These are phyloP conservation scores for Muscicapa striata DNA, from an alignment of 2,797 vertebrate genomes.

Conservation along the genomic window DNA sequence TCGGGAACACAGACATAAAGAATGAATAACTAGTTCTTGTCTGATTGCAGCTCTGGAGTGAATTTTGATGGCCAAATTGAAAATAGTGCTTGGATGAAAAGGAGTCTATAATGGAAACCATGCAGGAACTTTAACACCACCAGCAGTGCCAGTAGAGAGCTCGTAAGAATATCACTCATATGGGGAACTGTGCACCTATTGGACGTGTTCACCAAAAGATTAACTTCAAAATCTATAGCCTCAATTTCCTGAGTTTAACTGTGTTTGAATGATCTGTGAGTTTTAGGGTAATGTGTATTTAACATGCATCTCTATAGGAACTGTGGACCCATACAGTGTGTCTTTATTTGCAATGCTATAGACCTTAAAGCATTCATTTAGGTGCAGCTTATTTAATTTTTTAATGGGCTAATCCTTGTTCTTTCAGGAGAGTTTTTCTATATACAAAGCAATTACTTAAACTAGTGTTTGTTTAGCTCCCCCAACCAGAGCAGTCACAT, in stretches of 20 bases:
- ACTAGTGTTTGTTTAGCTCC: conserved; percentile 18
- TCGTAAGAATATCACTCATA: background rate
- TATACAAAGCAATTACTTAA: conserved; percentile 49
- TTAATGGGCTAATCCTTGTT: conserved; percentile 10
- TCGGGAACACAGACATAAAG: background rate
- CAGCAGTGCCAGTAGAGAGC: background rate
- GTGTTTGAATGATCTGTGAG: conserved; percentile 4
- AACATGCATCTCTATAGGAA: background rate
- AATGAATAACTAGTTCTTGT: background rate
- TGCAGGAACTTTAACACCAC: background rate
- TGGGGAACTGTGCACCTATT: background rate
- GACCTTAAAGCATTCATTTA: background rate
- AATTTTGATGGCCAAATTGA: background rate
- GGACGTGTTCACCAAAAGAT: background rate
- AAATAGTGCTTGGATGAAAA: conserved; percentile 29
- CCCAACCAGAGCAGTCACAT: background rate
- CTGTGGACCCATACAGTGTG: background rate
- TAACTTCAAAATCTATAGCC: background rate
- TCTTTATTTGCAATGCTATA: conserved; percentile 1
- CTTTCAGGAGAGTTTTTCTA: conserved; percentile 31
- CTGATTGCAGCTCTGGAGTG: background rate
- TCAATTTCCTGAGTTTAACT: background rate
- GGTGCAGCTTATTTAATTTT: conserved; percentile 26
- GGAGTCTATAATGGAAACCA: conserved; percentile 2
- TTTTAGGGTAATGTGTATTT: background rate